Conservation (phyloP, 1,140 invertebrate genomes). For the Diabrotica undecimpunctata region DNA sequence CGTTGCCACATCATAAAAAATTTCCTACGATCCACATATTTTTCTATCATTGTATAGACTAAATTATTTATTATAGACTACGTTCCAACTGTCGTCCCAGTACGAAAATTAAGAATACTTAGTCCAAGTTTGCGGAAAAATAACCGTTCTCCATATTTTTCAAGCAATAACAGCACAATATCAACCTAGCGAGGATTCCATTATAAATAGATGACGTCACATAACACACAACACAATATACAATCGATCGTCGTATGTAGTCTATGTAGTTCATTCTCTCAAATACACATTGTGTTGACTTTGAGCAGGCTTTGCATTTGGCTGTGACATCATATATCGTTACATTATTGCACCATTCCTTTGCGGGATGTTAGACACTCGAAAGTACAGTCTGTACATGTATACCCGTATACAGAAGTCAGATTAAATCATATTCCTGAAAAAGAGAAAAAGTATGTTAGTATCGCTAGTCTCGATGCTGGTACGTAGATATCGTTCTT, state of each 20-base stretch:
- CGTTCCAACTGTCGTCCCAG: not conserved
- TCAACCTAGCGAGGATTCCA: not conserved
- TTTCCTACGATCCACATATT: not conserved
- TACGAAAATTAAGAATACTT: not conserved
- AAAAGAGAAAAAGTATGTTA: not conserved
- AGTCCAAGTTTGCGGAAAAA: not conserved
- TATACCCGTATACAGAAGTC: not conserved
- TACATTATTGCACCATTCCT: conserved; percentile 1
- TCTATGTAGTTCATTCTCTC: not conserved
- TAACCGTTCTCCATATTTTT: not conserved
- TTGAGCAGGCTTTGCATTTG: not conserved
- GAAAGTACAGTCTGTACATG: not conserved
- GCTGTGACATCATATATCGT: conserved; percentile 2
- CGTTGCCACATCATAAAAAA: not conserved
- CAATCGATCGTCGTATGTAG: not conserved
- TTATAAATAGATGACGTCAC: conserved; percentile 2
- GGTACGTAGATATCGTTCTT: too few species aligned
- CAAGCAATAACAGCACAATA: conserved; percentile 2
- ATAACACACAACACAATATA: not conserved
- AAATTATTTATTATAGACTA: too few species aligned
- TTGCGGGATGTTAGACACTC: not conserved
- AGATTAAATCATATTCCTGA: conserved; percentile 1
- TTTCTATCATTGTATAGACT: not conserved
- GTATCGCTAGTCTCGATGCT: too few species aligned
- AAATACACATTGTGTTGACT: not conserved